These are phyloP conservation scores for Bucco capensis DNA, from an alignment of 2,113 vertebrate species.

Conservation along the genomic window DNA sequence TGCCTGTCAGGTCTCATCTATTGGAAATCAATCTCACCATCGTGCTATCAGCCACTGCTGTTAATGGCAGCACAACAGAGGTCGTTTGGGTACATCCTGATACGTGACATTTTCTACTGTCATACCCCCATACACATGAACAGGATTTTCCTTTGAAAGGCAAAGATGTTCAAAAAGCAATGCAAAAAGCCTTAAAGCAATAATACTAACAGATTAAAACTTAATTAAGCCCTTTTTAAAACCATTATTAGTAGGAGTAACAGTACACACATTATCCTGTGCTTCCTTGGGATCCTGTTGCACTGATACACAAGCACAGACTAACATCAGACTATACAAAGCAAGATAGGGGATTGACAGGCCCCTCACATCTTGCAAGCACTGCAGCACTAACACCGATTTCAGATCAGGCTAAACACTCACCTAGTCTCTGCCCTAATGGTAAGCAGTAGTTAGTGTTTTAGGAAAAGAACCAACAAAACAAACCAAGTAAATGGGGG, in stretches of 20 bases:
- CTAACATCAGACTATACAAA: background rate
- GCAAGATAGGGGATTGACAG: accelerated
- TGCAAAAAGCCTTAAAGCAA: background rate
- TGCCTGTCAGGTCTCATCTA: background rate
- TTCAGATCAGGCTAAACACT: background rate
- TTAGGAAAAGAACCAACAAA: background rate
- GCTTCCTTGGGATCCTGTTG: background rate
- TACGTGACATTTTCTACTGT: background rate
- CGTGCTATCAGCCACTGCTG: accelerated
- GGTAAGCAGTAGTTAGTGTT: background rate
- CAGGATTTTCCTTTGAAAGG: background rate
- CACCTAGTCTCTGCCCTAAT: background rate
- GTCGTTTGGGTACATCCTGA: background rate
- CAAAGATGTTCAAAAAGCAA: background rate
- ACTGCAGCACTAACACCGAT: background rate
- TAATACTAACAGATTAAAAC: background rate
- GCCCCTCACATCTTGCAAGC: background rate
- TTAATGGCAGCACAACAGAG: accelerated
- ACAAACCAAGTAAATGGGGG: background rate
- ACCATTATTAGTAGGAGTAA: background rate
- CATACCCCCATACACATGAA: background rate
- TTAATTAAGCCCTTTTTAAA: background rate
- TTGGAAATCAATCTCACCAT: background rate
- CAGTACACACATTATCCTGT: accelerated
- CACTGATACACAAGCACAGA: accelerated